Percentiles rank a stretch among this genome's conserved stretches.
These are phyloP conservation scores for Erythrocercus mccallii DNA, from an alignment of 2,113 vertebrate species.

Conservation along the genomic window DNA sequence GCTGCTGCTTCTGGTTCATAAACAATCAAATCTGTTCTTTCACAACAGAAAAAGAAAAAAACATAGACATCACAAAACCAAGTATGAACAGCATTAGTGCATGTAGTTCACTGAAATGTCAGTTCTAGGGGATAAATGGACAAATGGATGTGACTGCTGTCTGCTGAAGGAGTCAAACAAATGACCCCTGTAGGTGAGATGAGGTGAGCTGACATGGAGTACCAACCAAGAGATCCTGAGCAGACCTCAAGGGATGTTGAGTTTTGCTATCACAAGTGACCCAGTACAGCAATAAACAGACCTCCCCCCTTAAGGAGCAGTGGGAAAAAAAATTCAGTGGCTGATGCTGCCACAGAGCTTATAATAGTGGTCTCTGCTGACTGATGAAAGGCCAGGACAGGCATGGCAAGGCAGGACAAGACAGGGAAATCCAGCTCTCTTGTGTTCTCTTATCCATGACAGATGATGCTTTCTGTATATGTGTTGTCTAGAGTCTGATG, in stretches of 20 bases:
- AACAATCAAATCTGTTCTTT: neutral
- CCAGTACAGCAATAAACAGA: neutral
- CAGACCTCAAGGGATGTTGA: neutral
- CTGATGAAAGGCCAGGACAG: neutral
- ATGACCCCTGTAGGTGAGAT: neutral
- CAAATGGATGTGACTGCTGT: neutral
- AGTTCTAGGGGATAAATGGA: neutral
- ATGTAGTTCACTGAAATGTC: neutral
- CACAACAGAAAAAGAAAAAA: neutral
- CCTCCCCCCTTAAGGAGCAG: neutral
- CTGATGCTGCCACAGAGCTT: neutral
- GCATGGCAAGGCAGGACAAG: neutral
- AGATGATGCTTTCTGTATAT: neutral
- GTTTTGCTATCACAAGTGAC: neutral
- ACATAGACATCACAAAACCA: neutral
- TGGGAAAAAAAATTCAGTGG: neutral
- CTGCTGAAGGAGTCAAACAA: fast-evolving
- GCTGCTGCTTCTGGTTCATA: neutral
- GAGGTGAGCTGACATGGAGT: neutral
- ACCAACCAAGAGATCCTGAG: neutral
- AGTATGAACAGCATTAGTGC: neutral
- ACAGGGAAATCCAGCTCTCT: neutral
- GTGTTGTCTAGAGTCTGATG: neutral
- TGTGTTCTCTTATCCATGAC: neutral
- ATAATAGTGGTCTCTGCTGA: neutral